phyloP scores from a whole-genome alignment of 2,113 vertebrate genomes.

The Amphilophus citrinellus region DNA sequence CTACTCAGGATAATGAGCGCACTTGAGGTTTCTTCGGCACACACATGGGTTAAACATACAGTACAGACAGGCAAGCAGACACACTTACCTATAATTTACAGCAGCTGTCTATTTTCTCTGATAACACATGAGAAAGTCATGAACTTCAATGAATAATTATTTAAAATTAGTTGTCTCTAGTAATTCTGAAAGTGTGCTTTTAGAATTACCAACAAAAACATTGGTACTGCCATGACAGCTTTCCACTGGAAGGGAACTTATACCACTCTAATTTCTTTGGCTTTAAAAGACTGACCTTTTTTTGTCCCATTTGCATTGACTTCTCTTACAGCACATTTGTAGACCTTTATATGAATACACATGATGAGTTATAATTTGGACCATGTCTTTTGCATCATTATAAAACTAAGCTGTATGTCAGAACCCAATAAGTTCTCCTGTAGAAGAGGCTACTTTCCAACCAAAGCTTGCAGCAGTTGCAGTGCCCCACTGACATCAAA shows the following conservation, averaged over 20 bases:
- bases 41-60: slow-evolving; percentile 33
- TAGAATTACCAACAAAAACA: neutral
- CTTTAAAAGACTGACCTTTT: neutral
- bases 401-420: neutral
- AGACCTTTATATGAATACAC: neutral
- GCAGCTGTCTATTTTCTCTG: slow-evolving; percentile 54
- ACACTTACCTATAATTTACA: slow-evolving; percentile 37
- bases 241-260: neutral
- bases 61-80: slow-evolving; percentile 1
- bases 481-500: neutral
- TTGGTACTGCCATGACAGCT: neutral
- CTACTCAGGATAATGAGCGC: slow-evolving; percentile 74
- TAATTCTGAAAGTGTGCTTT: neutral
- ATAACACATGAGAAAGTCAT: slow-evolving; percentile 40
- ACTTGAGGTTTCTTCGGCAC: slow-evolving; percentile 48
- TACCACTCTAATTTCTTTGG: neutral
- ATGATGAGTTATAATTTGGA: neutral
- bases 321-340: neutral
- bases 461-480: neutral
- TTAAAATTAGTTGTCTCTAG: slow-evolving; percentile 38
- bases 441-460: neutral
- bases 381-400: too few species aligned
- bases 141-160: slow-evolving; percentile 53
- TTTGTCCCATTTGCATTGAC: neutral
- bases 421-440: neutral